Base-by-base conservation (phyloP, 2,797 vertebrate species). In the Tadarida brasiliensis region DNA sequence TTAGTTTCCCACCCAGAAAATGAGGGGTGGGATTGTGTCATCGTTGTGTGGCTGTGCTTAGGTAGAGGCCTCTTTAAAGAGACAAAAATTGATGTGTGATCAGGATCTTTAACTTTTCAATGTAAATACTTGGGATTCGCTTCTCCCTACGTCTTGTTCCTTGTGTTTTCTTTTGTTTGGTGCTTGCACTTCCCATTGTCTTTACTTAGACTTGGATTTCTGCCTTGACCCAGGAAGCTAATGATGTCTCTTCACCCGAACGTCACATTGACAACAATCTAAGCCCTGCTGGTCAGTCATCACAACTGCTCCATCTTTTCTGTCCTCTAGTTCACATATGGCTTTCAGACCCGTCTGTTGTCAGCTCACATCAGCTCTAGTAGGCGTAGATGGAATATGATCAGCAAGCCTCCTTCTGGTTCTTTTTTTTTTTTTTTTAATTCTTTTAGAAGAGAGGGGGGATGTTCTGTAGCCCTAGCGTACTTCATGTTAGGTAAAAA, bases 1-100 rank as follows among this genome's bases (percentile, higher is more conserved):
- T 78, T 90, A 33, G 8, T 78, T 94, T 73, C 17, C 78, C 15
- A 57, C 56, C 10, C 10, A 78, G 39, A 82, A 81, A 83, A 92
- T 7, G 5, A 68, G 26, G 14, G 2, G 0, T 73, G 67, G 14
- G 89, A 68, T 8, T 67, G n/a, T 17, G 35, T 17, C 59, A 44
- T 16, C 44, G 3, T 24, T 28, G 9, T 78, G 22, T 94, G 33
- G 51, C 16, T 67, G 11, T 54, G 2, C 8, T 71, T 68, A 91
- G 16, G 24, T 28, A 71, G 24, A 20, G 0, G 1, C 2, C 17
- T 76, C 19, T 70, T 44, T 33, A 49, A 87, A 61, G 12, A 78
- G 24, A 89, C 57, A n/a, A 47, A 70, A 82, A 16, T 7, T 24
- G 30, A 56, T 20, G 24, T 54, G 17, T 91, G 24, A 87, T 83